Evolutionary conservation across 2,797 vertebrate species (phyloP).

Genomic region (Melanotaenia nigrans): DNA sequence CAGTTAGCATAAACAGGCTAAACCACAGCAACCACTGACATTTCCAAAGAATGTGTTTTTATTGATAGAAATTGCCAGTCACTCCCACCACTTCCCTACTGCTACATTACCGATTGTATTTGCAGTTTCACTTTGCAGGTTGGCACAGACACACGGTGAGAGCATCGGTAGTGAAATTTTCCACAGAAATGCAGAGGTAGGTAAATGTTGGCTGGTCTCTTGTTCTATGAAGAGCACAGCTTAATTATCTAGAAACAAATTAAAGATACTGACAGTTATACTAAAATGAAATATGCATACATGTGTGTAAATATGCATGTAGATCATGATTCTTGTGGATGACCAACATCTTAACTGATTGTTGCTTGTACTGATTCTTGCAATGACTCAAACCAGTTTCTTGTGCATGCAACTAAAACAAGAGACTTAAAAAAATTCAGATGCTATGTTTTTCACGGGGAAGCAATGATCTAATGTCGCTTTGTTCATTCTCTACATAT

Average conservation of each 20-base stretch:
- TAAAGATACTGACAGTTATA: too few species aligned
- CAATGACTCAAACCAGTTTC: slow-evolving; percentile 12
- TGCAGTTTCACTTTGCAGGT: slow-evolving; percentile 54
- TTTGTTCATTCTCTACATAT: not conserved
- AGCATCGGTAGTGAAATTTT: slow-evolving; percentile 37
- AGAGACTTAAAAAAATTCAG: not conserved
- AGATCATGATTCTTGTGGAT: not conserved
- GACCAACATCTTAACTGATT: not conserved
- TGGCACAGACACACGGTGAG: slow-evolving; percentile 38
- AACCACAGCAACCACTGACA: slow-evolving; percentile 66
- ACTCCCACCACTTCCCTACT: slow-evolving; percentile 71
- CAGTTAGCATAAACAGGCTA: slow-evolving; percentile 33
- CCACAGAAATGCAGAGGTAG: slow-evolving; percentile 10
- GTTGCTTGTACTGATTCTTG: slow-evolving; percentile 5
- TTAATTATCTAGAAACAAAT: too few species aligned
- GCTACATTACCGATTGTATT: slow-evolving; percentile 36
- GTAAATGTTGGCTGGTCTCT: not conserved
- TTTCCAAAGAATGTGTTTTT: slow-evolving; percentile 61
- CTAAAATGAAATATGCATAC: too few species aligned
- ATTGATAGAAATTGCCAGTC: slow-evolving; percentile 65
- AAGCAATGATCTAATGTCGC: slow-evolving; percentile 39
- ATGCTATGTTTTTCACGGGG: not conserved
- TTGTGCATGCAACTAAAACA: slow-evolving; percentile 2
- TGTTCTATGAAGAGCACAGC: too few species aligned
- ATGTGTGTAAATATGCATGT: not conserved